A percentile compares a stretch with the other conserved stretches of the same genome.
These are phyloP conservation scores for Scaptomyza caliginosa DNA, from an alignment of 2,888 invertebrate genomes.

Conservation along the genomic window DNA sequence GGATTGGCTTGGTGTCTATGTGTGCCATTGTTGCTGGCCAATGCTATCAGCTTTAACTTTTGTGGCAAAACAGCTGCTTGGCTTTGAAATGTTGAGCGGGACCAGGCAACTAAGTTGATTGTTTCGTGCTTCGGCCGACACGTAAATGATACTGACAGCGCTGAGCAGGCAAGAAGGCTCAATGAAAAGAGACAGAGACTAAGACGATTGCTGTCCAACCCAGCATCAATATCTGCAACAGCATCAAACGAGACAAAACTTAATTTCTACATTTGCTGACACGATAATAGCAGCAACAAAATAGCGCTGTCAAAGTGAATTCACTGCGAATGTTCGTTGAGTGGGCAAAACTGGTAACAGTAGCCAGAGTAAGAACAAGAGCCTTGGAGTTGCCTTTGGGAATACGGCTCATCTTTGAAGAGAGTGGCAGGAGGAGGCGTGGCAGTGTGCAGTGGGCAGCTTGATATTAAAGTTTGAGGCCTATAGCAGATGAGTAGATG, in stretches of 20 bases:
- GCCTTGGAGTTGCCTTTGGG: slow-evolving; percentile 5
- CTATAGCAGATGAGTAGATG: slow-evolving; percentile 39
- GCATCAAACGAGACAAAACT: slow-evolving; percentile 56
- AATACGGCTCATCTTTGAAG: slow-evolving; percentile 17
- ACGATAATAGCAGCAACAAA: slow-evolving; percentile 37
- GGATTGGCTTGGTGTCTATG: not conserved
- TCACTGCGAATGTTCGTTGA: slow-evolving; percentile 30
- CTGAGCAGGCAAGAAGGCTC: no score
- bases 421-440: not conserved
- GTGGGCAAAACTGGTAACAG: slow-evolving; percentile 57
- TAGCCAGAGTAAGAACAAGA: slow-evolving; percentile 25
- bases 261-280: slow-evolving; percentile 78
- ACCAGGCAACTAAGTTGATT: slow-evolving; percentile 68
- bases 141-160: slow-evolving; percentile 76
- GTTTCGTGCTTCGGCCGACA: slow-evolving; percentile 56
- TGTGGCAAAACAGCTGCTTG: slow-evolving; percentile 33
- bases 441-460: not conserved
- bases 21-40: slow-evolving; percentile 8
- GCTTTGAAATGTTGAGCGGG: slow-evolving; percentile 60
- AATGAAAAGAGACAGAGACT: not conserved
- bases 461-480: not conserved
- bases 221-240: slow-evolving; percentile 12
- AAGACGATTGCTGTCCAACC: slow-evolving; percentile 38
- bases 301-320: slow-evolving; percentile 38
- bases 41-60: slow-evolving; percentile 16